Percentiles rank a stretch among this genome's conserved stretches.
These are phyloP conservation scores for Chloroceryle aenea DNA, from an alignment of 2,113 vertebrate species.

Conservation along the genomic window DNA sequence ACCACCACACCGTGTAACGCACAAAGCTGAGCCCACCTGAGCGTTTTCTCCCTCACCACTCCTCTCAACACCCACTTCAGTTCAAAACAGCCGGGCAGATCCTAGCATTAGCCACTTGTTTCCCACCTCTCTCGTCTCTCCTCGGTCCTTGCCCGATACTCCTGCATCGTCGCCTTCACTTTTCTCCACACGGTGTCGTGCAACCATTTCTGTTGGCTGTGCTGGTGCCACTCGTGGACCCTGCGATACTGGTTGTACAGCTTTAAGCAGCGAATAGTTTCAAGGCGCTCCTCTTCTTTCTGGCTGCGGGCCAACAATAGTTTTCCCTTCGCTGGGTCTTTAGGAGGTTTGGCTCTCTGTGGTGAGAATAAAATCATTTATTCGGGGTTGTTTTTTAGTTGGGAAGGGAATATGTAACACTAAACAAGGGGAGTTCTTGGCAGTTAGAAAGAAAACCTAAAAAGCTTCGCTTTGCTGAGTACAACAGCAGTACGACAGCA, in stretches of 20 bases:
- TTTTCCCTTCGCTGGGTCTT: neutral
- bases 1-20: fast-evolving
- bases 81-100: neutral
- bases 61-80: neutral
- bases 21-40: too few relatives aligned
- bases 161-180: slow-evolving; percentile 62
- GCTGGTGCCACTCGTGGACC: slow-evolving; percentile 70
- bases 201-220: slow-evolving; percentile 59
- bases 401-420: fast-evolving
- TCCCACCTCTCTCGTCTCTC: slow-evolving; percentile 82
- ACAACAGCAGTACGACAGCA: too few relatives aligned
- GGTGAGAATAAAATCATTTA: neutral
- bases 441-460: neutral
- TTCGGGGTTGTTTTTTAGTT: fast-evolving
- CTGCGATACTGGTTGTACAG: slow-evolving; percentile 24
- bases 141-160: slow-evolving; percentile 67
- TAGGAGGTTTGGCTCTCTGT: slow-evolving; percentile 74
- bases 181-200: slow-evolving; percentile 53
- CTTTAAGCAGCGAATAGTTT: slow-evolving; percentile 59
- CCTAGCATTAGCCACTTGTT: fast-evolving
- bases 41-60: neutral
- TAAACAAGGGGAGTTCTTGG: neutral
- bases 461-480: neutral
- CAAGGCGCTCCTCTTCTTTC: slow-evolving; percentile 54
- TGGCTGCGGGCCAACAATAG: slow-evolving; percentile 45